These are phyloP conservation scores for Rhysida immarginata DNA, from an alignment of 1,140 invertebrate species.

Conservation along the genomic window DNA sequence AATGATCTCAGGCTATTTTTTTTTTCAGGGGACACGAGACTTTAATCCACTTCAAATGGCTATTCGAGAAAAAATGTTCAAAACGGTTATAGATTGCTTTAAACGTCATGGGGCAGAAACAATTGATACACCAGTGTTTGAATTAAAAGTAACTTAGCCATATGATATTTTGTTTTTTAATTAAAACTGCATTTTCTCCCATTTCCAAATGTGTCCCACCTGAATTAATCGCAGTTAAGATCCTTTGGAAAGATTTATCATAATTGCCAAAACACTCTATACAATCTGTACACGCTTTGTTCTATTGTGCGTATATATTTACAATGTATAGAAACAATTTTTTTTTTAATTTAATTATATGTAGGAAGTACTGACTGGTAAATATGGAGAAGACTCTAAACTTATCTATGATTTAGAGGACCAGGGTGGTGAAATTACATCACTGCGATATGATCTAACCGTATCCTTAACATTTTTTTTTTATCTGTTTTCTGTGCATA, in stretches of 20 bases:
- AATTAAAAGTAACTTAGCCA: constrained; percentile 78
- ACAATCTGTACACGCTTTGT: background rate
- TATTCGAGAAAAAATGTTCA: constrained; percentile 69
- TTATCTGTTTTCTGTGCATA: too few species aligned
- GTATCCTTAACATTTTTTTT: constrained; percentile 31
- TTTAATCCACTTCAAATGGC: constrained; percentile 90
- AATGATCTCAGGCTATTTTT: background rate
- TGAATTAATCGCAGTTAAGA: background rate
- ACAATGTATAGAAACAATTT: too few species aligned
- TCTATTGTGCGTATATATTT: background rate
- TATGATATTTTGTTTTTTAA: too few species aligned
- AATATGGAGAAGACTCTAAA: constrained; percentile 99
- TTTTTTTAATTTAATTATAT: constrained; percentile 16
- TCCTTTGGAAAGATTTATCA: background rate
- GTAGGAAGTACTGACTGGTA: constrained; percentile 92
- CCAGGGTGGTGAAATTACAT: constrained; percentile 82
- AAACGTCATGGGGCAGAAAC: constrained; percentile 96
- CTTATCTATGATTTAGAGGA: constrained; percentile 96
- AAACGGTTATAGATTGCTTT: constrained; percentile 78
- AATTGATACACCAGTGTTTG: constrained; percentile 98
- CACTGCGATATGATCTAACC: constrained; percentile 39
- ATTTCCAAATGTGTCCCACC: too few species aligned
- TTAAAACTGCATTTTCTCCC: too few species aligned
- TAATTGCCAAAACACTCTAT: too few species aligned
- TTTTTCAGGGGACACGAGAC: constrained; percentile 78